These are phyloP conservation scores for Galerucella calmariensis DNA, from an alignment of 2,888 invertebrate species.

Conservation along the genomic window DNA sequence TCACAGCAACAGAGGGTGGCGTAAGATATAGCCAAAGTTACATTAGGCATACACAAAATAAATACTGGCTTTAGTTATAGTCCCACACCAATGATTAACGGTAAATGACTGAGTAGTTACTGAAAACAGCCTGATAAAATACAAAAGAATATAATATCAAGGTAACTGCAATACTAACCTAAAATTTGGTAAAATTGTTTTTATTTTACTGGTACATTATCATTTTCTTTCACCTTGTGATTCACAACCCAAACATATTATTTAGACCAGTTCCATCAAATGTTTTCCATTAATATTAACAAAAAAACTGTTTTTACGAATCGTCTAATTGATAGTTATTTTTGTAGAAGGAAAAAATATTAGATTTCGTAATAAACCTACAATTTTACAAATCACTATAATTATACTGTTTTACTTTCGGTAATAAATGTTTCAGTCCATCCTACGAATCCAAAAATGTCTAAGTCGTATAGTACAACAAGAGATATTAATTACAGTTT, in stretches of 20 bases:
- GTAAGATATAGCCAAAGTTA: too few relatives aligned
- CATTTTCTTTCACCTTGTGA: neutral
- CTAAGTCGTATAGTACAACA: neutral
- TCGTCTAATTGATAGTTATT: neutral
- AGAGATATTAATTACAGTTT: conserved; percentile 13
- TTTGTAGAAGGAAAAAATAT: neutral
- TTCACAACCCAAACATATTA: neutral
- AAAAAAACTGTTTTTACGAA: neutral
- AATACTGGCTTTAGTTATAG: too few relatives aligned
- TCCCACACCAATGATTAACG: too few relatives aligned
- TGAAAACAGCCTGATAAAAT: too few relatives aligned
- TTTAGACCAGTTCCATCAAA: neutral
- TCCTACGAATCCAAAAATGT: neutral
- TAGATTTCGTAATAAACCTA: neutral
- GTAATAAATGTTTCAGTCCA: neutral
- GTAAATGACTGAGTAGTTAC: too few relatives aligned
- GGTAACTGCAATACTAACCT: too few relatives aligned
- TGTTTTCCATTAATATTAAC: conserved; percentile 2
- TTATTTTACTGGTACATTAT: neutral
- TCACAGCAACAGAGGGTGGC: too few relatives aligned
- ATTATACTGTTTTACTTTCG: neutral
- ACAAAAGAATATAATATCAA: too few relatives aligned
- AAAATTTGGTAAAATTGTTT: neutral
- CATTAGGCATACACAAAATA: too few relatives aligned
- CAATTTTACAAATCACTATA: conserved; percentile 10